Conservation (phyloP, 2,797 vertebrate species). For the Antrozous pallidus region DNA sequence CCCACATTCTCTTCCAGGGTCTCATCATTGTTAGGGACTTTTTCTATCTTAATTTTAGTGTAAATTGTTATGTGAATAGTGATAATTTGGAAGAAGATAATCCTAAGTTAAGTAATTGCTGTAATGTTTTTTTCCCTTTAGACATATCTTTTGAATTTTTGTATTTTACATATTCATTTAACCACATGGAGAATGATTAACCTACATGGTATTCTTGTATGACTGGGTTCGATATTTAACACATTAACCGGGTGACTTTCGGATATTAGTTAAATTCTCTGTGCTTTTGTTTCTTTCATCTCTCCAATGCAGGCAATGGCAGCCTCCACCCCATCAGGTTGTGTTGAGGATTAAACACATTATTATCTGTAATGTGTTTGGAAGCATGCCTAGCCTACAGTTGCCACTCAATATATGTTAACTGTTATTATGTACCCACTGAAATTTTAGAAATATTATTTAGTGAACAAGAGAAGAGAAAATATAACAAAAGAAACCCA, state of each 20-base stretch:
- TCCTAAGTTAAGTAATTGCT: not conserved
- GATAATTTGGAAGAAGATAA: conserved; percentile 8
- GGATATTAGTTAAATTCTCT: not conserved
- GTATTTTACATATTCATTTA: not conserved
- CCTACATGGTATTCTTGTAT: not conserved
- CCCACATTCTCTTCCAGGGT: not conserved
- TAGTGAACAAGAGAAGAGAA: conserved; percentile 9
- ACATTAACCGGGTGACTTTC: not conserved
- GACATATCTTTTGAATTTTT: not conserved
- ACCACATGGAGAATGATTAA: not conserved
- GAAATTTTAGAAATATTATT: conserved; percentile 26
- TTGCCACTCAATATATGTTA: not conserved
- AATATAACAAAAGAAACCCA: not conserved
- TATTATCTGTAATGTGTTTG: not conserved
- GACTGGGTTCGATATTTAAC: not conserved
- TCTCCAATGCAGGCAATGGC: not conserved
- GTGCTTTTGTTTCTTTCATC: not conserved
- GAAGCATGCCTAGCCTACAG: not conserved
- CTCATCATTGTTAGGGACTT: not conserved
- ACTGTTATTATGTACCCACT: not conserved
- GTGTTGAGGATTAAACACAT: not conserved
- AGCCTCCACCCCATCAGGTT: not conserved
- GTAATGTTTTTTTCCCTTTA: not conserved
- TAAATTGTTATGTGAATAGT: not conserved
- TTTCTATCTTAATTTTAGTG: not conserved